Base-by-base conservation (phyloP, 2,888 invertebrate genomes). In the Pheosia tremula region DNA sequence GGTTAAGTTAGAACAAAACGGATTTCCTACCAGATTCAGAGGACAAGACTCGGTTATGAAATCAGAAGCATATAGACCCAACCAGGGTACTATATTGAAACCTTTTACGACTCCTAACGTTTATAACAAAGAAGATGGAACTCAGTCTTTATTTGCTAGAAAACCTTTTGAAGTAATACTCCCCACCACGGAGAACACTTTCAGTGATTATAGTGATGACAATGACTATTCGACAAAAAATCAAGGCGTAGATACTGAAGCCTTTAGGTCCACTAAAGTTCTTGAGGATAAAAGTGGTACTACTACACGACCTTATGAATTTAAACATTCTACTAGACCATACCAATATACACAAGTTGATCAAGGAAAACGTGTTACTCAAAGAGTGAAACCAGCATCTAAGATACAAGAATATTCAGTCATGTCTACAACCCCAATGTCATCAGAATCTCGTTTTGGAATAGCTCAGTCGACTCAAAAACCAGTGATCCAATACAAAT, bases 351-450 rank as follows among this genome's bases (percentile, higher is more conserved):
- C 9, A 36, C 8, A 55, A 52, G 36, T 11, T 43, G 13, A 41
- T 47, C 62, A 62, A 7, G 60, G 6, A 59, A 43, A 9, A 3
- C 52, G 10, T 4, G 0, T 59, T 4, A 59, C 10, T n/a, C 61
- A 67, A 63, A 65, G 66, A 57, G 64, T 3, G 11, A 24, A 38
- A 8, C 63, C 69, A 10, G 58, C 39, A 1, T 54, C 58, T 4
- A 0, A 36, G 0, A 63, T 59, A 9, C 59, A 62, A 55, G 62
- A 43, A n/a, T 64, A 62, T 59, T 38, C 9, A 0, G 58, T 59
- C 36, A 57, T 56, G 0, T 64, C 74, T 10, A 78, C 79, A 13
- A 80, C 80, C 43, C 72, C 74, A 6, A 65, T 71, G 54, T 68
- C 78, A 58, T 60, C 69, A 39, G 64, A 67, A 55, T 61, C 71